Base-by-base conservation (phyloP, 2,113 vertebrate species). In the Hyla sarda region DNA sequence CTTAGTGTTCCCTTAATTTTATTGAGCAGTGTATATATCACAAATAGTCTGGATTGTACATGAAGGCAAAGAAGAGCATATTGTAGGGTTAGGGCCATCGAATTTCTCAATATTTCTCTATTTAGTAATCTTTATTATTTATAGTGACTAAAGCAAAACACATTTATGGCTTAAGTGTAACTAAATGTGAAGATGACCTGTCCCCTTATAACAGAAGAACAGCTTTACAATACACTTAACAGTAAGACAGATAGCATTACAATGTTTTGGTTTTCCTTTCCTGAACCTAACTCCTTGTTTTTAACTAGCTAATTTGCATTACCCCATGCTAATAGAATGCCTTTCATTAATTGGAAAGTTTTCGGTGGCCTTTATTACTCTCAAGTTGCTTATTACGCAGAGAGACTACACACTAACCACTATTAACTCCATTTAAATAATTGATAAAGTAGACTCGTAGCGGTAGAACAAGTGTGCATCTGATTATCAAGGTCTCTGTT, bases 361-460 rank as follows among this genome's bases (percentile, higher is more conserved):
- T 13, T 21, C 11, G 9, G 21, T 83, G 67, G 52, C 48, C 32
- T 73, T 73, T 83, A 58, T 52, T 50, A 71, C 32, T 73, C 69
- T 83, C 82, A 50, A 45, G 67, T 52, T 83, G 32, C 82, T 25
- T 48, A 10, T 52, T 58, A 60, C 60, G 30, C 5, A 60, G 23
- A n/a, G 23, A 60, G 48, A 56, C 54, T 56, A 56, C 52, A 58
- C 52, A 7, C 71, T 72, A 71, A 23, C 16, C n/a, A 32, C 67
- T 73, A 30, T 83, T 73, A 73, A 54, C 34, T 73, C 5, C 50
- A 28, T 74, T 17, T 83, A 37, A 83, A 73, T 83, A 73, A 83
- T 73, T 19, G 8, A 83, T 82, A 54, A 30, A 25, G 23, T 17
- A 50, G 48, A 19, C 45, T 58, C 58, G 77, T 34, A n/a, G 50